Conservation (phyloP, 1,140 invertebrate species). For the Aradophagus sp. region DNA sequence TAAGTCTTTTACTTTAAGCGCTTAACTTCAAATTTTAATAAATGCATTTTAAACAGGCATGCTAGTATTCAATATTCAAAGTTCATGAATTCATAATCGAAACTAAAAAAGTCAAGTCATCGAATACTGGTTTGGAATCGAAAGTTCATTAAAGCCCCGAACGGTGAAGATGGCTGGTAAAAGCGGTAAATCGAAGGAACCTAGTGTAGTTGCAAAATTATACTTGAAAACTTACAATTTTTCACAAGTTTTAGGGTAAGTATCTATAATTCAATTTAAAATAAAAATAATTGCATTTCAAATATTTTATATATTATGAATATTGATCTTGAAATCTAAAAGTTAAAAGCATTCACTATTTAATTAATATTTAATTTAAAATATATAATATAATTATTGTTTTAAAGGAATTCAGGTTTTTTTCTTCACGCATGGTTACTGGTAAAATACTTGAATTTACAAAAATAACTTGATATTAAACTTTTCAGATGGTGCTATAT, state of each 20-base stretch:
- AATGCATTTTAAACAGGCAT: too few relatives aligned
- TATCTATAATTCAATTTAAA: conserved; percentile 16
- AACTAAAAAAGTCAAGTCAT: conserved; percentile 24
- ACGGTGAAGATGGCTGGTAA: conserved; percentile 33
- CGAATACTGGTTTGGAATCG: background rate
- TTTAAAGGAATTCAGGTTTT: too few relatives aligned
- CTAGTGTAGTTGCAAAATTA: conserved; percentile 53
- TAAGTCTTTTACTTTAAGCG: too few relatives aligned
- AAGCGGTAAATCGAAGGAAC: conserved; percentile 62
- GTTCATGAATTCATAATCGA: conserved; percentile 25
- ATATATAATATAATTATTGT: too few relatives aligned
- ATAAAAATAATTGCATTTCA: background rate
- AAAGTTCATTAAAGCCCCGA: conserved; percentile 4
- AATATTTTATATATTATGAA: conserved; percentile 6
- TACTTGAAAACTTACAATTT: conserved; percentile 72
- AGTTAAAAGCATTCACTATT: too few relatives aligned
- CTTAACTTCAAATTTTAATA: too few relatives aligned
- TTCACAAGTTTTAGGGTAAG: conserved; percentile 70
- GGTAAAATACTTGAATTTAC: too few relatives aligned
- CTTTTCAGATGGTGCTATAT: conserved; percentile 85
- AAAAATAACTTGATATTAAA: too few relatives aligned
- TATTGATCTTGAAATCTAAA: too few relatives aligned
- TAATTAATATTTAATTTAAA: too few relatives aligned
- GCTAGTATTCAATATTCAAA: too few relatives aligned
- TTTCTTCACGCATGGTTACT: too few relatives aligned